These are phyloP conservation scores for Lordiphosa collinella DNA, from an alignment of 1,140 invertebrate genomes.

Conservation along the genomic window DNA sequence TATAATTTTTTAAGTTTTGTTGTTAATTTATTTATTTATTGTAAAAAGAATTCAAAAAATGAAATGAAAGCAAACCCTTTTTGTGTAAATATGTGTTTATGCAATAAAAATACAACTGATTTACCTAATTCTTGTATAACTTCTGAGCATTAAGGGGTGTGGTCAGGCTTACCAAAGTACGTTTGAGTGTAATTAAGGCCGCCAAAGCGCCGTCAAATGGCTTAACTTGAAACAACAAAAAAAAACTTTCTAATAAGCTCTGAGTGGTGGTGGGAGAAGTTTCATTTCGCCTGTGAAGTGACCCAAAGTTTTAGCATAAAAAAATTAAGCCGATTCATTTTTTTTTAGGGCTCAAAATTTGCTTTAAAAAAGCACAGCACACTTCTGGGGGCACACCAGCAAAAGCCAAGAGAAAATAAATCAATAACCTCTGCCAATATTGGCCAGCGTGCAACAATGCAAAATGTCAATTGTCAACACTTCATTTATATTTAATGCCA, in stretches of 20 bases:
- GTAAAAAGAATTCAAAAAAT: slow-evolving; percentile 56
- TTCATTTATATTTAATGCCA: slow-evolving; percentile 64
- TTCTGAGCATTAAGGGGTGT: not conserved
- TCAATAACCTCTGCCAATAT: not conserved
- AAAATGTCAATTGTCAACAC: slow-evolving; percentile 54
- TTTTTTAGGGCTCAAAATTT: not conserved
- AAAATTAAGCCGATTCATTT: not conserved
- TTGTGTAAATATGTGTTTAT: slow-evolving; percentile 57
- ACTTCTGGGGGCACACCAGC: not conserved
- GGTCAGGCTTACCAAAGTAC: not conserved
- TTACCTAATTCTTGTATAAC: slow-evolving; percentile 43
- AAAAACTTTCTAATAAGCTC: slow-evolving; percentile 37
- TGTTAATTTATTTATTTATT: slow-evolving; percentile 69
- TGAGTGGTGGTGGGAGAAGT: not conserved
- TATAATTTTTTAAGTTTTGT: slow-evolving; percentile 66
- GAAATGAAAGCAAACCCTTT: slow-evolving; percentile 17
- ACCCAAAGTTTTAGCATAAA: not conserved
- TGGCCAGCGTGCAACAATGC: slow-evolving; percentile 62
- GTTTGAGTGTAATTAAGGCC: slow-evolving; percentile 30
- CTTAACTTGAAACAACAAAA: too few species aligned
- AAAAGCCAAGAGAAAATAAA: not conserved
- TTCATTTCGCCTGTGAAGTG: too few species aligned
- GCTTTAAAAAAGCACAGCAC: not conserved
- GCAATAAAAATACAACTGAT: slow-evolving; percentile 57
- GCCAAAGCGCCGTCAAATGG: too few species aligned